Base-by-base conservation (phyloP, 2,888 invertebrate species). In the Platerodrilus igneus region DNA sequence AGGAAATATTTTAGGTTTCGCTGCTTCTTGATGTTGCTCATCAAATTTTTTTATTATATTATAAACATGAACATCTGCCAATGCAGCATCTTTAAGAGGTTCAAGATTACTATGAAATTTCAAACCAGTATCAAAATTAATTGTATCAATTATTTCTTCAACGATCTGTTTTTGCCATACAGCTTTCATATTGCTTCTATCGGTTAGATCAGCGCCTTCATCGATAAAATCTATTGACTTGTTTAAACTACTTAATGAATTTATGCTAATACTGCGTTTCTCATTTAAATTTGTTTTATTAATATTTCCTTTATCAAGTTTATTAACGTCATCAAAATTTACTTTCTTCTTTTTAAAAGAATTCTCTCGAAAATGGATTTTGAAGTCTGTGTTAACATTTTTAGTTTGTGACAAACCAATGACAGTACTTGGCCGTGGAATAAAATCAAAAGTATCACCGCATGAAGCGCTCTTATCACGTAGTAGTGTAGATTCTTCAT, bases 401-500 rank as follows among this genome's bases (percentile, higher is more conserved):
- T 41, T 50, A 35, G 42, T 52, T 6, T 54, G 56, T 13, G 60
- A 48, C 28, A 62, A 39, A 11, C 64, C 65, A 19, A 65, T 63
- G n/a, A 67, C 66, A 1, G 85, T 83, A 39, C 80, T 79, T 3
- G 85, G 83, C 5, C 84, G 71, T 11, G 79, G 78, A 0, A 79
- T 73, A 38, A 77, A 73, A 65, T 86, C 81, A 36, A 86, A 67
- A 1, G 85, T 86, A 45, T 83, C 79, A 53, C 84, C 84, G 64
- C 81, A 86, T 11, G 86, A 86, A 13, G 81, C 80, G 19, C 86
- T 85, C 71, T 86, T 87, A 59, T 86, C 86, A 52, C 82, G 79
- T 14, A 85, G 77, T 44, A 75, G 71, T 41, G 69, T 67, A 37
- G 72, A 72, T 36, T 73, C 72, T 36, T 58, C 56, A 37, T 64